Base-by-base conservation (phyloP, 2,888 invertebrate species). In the Aporophyla nigra region DNA sequence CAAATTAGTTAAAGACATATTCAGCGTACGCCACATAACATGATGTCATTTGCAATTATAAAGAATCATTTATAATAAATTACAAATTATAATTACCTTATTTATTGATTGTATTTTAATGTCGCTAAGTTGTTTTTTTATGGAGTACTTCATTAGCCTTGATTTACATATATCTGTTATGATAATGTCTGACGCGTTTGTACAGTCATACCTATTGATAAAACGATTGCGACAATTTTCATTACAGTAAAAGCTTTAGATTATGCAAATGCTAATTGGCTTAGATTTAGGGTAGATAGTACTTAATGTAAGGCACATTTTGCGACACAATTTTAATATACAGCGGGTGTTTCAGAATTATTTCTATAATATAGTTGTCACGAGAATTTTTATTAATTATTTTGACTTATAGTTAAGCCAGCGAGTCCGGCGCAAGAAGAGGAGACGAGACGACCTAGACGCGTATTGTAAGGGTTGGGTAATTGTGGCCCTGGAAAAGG, bases 211-310 rank as follows among this genome's bases (percentile, higher is more conserved):
- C 21, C 5, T 40, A 62, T 76, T 43, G 56, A 80, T 73, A 53
- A 63, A 46, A 16, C 14, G 53, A 33, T 58, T 46, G 71, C 71
- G n/a, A 80, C 58, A 40, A 33, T 63, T 77, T 83, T 71, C 53
- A 71, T 56, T 80, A 40, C 19, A 53, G 56, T 80, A 58, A 77
- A 80, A 83, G 78, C 67, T 77, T 67, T 70, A 51, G 59, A 66
- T 80, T 70, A 61, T 77, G 71, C 46, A 62, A 59, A 33, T 56
- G n/a, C 77, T 77, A 71, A 77, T 80, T 82, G 58, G 33, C 33
- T 76, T 67, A 77, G 77, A 80, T 83, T 82, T 58, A 80, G 53
- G 70, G 66, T 82, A 71, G 83, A 71, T 80, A 71, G n/a, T n/a
- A 59, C 24, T 24, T 12, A 51, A 16, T 58, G 1, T 46, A 56